Base-by-base conservation (phyloP, 1,140 invertebrate genomes). In the Kradibia gibbosae region DNA sequence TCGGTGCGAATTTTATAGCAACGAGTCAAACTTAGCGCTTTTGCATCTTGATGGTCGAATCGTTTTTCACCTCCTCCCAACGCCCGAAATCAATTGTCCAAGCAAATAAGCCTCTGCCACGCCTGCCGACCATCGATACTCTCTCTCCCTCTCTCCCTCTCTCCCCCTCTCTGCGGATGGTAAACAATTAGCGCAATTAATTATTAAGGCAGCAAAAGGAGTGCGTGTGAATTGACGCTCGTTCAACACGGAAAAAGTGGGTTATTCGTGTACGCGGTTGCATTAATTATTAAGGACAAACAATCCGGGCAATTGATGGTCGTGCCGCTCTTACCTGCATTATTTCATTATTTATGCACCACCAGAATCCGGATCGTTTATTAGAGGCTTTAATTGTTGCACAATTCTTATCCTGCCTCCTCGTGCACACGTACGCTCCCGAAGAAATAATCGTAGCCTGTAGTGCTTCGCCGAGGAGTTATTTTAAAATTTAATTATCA, bases 1-100 rank as follows among this genome's bases (percentile, higher is more conserved):
- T 81, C 25, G 50, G 22, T n/a, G 72, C 62, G 5, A 17, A 87
- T 90, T 89, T 90, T 89, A 89, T 91, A 89, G 88, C 87, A 89
- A 86, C 87, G 86, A 85, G 85, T 90, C 86, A 85, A 89, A 89
- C 83, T 82, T 83, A 76, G 82, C 86, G 78, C 82, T n/a, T 48
- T n/a, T 31, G 17, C 34, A 42, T 60, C 55, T 15, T 15, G 5
- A 17, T 53, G 45, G 34, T 83, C 53, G 73, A 80, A 80, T 42
- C 78, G 67, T 84, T 81, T 82, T 84, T 83, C 72, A 50, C 45
- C 53, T 53, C 67, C 74, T 62, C 53, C n/a, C 15, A 20, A 7
- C 31, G 20, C 0, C 31, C 62, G 42, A 53, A 81, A 81, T 70
- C 80, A 76, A 81, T 81, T 70, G 73, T 8, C 34, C 34, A 1